These are phyloP conservation scores for Tipula vernalis DNA, from an alignment of 2,888 invertebrate species.

Conservation along the genomic window DNA sequence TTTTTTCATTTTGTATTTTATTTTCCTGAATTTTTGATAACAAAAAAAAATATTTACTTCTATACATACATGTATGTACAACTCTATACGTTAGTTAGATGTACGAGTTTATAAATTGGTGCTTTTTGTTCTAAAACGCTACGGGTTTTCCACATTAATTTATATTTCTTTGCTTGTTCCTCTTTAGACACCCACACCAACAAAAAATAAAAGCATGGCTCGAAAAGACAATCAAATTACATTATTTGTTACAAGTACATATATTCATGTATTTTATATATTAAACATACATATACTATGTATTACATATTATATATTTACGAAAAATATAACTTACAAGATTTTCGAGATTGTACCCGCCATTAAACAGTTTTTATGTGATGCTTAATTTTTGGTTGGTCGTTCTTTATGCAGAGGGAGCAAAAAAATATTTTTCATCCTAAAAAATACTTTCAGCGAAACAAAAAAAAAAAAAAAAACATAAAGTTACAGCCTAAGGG, in stretches of 20 bases:
- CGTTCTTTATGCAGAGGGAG: neutral
- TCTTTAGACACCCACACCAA: no score
- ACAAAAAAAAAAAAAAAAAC: no score
- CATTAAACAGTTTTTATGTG: neutral
- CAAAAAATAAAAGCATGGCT: neutral
- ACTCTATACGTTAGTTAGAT: neutral
- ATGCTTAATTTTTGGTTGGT: neutral
- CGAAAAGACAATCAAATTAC: neutral
- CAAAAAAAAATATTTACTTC: neutral
- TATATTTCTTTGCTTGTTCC: no score
- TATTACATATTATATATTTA: no score
- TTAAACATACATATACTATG: neutral
- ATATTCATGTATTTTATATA: no score
- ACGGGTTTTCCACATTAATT: no score
- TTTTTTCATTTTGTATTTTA: neutral
- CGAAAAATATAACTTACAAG: neutral
- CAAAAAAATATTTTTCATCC: neutral
- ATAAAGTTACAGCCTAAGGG: neutral
- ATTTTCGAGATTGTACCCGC: neutral
- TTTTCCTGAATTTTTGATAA: neutral
- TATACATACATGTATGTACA: neutral
- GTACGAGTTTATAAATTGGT: no score
- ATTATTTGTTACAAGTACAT: neutral
- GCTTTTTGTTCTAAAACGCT: no score
- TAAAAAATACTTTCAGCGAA: neutral